phyloP scores from a whole-genome alignment of 2,888 invertebrate genomes.

The Spicauda simplicius region DNA sequence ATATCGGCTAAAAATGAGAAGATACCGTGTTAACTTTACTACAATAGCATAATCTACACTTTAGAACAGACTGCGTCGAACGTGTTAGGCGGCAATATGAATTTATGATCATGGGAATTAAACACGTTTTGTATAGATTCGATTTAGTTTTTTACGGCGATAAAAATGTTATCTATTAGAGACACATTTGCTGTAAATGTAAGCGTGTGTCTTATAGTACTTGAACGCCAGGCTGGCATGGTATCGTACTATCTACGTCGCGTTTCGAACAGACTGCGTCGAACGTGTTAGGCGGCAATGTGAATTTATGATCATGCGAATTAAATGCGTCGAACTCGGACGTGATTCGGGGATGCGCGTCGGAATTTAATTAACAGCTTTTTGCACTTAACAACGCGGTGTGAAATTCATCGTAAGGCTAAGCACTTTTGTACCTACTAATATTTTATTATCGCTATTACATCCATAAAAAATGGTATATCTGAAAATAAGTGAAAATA shows the following conservation, averaged over 20 bases:
- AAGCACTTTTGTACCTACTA: too few species aligned
- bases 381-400: conserved; percentile 58
- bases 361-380: conserved; percentile 70
- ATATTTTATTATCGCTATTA: neutral
- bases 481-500: too few species aligned
- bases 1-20: too few species aligned
- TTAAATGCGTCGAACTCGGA: conserved; percentile 72
- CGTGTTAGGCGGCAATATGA: conserved; percentile 77
- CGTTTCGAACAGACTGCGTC: conserved; percentile 66
- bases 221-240: neutral
- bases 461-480: too few species aligned
- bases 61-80: conserved; percentile 65
- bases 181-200: too few species aligned
- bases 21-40: too few species aligned
- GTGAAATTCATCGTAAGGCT: conserved; percentile 15
- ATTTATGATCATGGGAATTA: conserved; percentile 75
- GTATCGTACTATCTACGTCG: conserved; percentile 40
- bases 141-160: neutral
- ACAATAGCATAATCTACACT: conserved; percentile 40
- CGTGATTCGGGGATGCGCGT: conserved; percentile 65
- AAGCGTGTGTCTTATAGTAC: too few species aligned
- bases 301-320: conserved; percentile 78
- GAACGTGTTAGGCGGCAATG: conserved; percentile 76
- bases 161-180: too few species aligned
- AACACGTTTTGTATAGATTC: conserved; percentile 41